Conservation (phyloP, 37 sponge, comb jelly and placozoan genomes). For the Ianthella basta region DNA sequence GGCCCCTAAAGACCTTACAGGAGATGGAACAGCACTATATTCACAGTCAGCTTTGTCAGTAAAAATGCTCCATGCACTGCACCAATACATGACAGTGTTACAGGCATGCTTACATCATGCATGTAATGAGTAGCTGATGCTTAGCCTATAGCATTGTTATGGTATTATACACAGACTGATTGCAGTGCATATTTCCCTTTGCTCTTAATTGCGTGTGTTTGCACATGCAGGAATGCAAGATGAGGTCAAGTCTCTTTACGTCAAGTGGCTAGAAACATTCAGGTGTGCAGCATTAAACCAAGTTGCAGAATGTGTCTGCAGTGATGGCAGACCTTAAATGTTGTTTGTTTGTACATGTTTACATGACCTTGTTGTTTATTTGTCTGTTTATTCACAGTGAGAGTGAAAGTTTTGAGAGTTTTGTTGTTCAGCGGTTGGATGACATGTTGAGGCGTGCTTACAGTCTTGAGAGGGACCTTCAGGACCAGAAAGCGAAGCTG, state of each 20-base stretch:
- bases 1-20: too few species aligned
- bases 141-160: too few species aligned
- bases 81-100: too few species aligned
- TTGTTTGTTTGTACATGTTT: background rate
- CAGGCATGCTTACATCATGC: too few species aligned
- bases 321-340: background rate
- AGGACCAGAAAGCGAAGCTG: slow-evolving; percentile 48
- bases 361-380: background rate
- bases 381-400: slow-evolving; percentile 38
- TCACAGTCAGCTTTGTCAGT: too few species aligned
- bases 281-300: slow-evolving; percentile 28
- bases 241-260: slow-evolving; percentile 26
- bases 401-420: slow-evolving; percentile 66
- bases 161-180: too few species aligned
- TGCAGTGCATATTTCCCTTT: too few species aligned
- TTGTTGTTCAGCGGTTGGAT: slow-evolving; percentile 59
- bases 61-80: too few species aligned
- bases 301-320: background rate
- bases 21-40: too few species aligned
- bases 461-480: slow-evolving; percentile 47
- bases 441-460: slow-evolving; percentile 65
- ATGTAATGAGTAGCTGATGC: too few species aligned
- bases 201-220: too few species aligned
- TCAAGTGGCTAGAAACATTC: slow-evolving; percentile 52
- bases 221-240: background rate